Evolutionary conservation across 2,797 vertebrate genomes (phyloP).

Genomic region (Lacerta bilineata): DNA sequence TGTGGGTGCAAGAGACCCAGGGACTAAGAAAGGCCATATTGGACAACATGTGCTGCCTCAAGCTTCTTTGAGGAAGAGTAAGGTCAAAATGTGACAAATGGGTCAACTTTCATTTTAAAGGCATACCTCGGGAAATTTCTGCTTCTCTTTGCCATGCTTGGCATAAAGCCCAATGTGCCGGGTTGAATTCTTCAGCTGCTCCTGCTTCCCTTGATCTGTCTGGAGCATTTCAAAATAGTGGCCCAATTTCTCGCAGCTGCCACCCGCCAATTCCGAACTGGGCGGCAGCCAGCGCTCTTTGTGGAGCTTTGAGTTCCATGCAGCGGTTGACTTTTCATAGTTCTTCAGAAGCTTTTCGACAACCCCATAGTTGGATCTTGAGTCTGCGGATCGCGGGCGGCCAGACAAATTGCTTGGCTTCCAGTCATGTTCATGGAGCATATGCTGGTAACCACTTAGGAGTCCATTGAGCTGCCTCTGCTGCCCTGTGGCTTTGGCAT

Average conservation of each 20-base stretch:
- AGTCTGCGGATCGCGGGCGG: slow-evolving; percentile 91
- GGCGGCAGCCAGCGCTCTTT: slow-evolving; percentile 73
- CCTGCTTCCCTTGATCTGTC: slow-evolving; percentile 81
- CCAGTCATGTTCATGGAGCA: slow-evolving; percentile 89
- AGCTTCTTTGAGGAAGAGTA: background rate
- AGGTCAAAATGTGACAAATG: background rate
- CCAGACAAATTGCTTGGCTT: slow-evolving; percentile 91
- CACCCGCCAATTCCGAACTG: slow-evolving; percentile 67
- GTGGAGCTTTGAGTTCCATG: slow-evolving; percentile 67
- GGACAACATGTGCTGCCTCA: background rate
- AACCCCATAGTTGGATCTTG: slow-evolving; percentile 95
- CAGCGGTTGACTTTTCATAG: slow-evolving; percentile 86
- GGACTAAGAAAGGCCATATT: no score
- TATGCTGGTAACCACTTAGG: slow-evolving; percentile 76
- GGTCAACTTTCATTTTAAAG: slow-evolving; percentile 39
- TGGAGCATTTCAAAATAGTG: slow-evolving; percentile 86
- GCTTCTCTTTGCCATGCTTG: slow-evolving; percentile 73
- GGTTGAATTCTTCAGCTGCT: slow-evolving; percentile 74
- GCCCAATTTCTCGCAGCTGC: slow-evolving; percentile 75
- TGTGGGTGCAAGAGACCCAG: background rate
- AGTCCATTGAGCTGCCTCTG: slow-evolving; percentile 76
- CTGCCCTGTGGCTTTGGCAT: slow-evolving; percentile 57
- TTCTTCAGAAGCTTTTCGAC: slow-evolving; percentile 94
- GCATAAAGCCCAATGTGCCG: slow-evolving; percentile 66
- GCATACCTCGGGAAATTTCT: slow-evolving; percentile 81